phyloP scores from a whole-genome alignment of 2,113 vertebrate species.

The Poeciliopsis turrubarensis region DNA sequence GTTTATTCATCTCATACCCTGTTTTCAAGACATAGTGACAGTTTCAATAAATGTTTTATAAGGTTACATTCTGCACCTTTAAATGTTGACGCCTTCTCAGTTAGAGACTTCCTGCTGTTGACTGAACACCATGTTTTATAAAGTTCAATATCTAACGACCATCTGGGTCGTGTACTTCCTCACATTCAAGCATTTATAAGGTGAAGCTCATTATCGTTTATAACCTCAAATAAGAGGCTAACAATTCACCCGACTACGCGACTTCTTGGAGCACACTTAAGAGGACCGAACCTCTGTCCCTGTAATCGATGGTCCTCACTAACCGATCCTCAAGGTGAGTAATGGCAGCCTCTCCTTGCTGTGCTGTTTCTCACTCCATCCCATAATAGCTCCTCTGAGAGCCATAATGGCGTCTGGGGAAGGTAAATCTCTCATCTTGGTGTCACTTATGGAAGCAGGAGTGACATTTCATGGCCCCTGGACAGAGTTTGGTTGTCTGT shows the following conservation, averaged over 20 bases:
- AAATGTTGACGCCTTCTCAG: too few relatives aligned
- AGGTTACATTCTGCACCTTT: too few relatives aligned
- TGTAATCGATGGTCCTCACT: constrained; percentile 62
- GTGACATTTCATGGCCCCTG: constrained; percentile 38
- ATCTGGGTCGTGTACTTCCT: constrained; percentile 7
- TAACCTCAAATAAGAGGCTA: constrained; percentile 28
- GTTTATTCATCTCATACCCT: too few relatives aligned
- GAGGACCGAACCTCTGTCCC: constrained; percentile 33
- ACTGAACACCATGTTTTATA: constrained; percentile 7
- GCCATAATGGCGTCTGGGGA: constrained; percentile 56
- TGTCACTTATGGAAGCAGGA: constrained; percentile 55
- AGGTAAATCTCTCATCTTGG: constrained; percentile 53
- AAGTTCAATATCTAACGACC: constrained; percentile 4
- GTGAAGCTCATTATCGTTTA: constrained; percentile 48
- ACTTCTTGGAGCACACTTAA: constrained; percentile 39
- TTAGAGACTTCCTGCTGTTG: background rate
- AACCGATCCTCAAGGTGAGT: constrained; percentile 66
- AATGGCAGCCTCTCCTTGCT: constrained; percentile 46
- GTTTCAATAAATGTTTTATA: too few relatives aligned
- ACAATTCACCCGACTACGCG: constrained; percentile 28
- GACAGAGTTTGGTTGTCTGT: constrained; percentile 7
- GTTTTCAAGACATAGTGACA: too few relatives aligned
- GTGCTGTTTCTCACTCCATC: constrained; percentile 37
- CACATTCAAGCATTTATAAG: constrained; percentile 31
- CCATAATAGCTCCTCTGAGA: constrained; percentile 69